Evolutionary conservation across 2,113 vertebrate species (phyloP).

Genomic region (Mormyrus lacerda): DNA sequence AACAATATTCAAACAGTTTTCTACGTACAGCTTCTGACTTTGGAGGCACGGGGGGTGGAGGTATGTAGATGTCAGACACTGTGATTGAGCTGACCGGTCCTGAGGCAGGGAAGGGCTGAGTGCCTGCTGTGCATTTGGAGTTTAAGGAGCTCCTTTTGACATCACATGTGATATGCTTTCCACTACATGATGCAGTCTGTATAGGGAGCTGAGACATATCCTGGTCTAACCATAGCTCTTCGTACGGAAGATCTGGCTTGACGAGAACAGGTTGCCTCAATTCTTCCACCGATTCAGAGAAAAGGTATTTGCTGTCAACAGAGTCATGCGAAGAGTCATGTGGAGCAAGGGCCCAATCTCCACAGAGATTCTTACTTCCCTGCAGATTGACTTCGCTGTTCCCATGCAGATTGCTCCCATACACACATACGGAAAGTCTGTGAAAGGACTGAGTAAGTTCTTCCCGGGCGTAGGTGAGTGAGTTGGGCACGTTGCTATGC

Average conservation of each 20-base stretch:
- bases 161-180: slow-evolving; percentile 67
- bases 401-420: slow-evolving; percentile 89
- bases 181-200: slow-evolving; percentile 48
- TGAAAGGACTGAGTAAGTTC: slow-evolving; percentile 97
- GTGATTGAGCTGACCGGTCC: slow-evolving; percentile 55
- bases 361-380: slow-evolving; percentile 79
- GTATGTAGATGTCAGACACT: slow-evolving; percentile 71
- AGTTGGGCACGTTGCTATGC: slow-evolving; percentile 79
- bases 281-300: slow-evolving; percentile 72
- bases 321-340: slow-evolving; percentile 74
- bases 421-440: slow-evolving; percentile 90
- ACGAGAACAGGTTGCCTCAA: slow-evolving; percentile 49
- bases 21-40: slow-evolving; percentile 98
- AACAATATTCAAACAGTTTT: background rate
- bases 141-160: slow-evolving; percentile 57
- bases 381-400: slow-evolving; percentile 95
- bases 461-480: slow-evolving; percentile 84
- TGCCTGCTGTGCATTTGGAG: slow-evolving; percentile 53
- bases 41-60: slow-evolving; percentile 95
- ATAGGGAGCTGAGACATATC: slow-evolving; percentile 51
- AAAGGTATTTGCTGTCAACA: slow-evolving; percentile 75
- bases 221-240: slow-evolving; percentile 93
- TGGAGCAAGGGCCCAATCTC: slow-evolving; percentile 76
- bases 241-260: slow-evolving; percentile 82
- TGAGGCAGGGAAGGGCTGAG: slow-evolving; percentile 57